phyloP scores from a whole-genome alignment of 2,113 vertebrate genomes.

The Numida meleagris region DNA sequence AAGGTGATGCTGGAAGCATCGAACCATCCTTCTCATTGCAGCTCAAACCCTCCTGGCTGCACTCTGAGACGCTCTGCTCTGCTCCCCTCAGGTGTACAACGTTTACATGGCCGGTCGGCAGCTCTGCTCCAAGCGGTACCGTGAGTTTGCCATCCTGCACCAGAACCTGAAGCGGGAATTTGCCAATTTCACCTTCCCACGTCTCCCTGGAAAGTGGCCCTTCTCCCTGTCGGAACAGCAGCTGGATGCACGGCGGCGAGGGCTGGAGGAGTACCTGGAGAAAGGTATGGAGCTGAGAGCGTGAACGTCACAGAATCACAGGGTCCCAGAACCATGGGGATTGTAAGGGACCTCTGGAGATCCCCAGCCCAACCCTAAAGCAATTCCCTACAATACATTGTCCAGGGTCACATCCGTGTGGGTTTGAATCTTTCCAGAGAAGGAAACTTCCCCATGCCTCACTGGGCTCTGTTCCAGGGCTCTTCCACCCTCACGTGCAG shows the following conservation, averaged over 20 bases:
- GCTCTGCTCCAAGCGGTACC: slow-evolving; percentile 95
- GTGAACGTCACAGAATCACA: too few species aligned
- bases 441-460: too few species aligned
- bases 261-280: slow-evolving; percentile 95
- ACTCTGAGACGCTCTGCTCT: neutral
- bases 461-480: neutral
- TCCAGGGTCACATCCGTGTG: neutral
- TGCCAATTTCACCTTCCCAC: slow-evolving; percentile 92
- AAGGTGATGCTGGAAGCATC: neutral
- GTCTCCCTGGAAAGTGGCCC: slow-evolving; percentile 96
- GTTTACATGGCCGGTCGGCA: slow-evolving; percentile 96
- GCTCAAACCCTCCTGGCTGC: neutral
- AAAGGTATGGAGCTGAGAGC: slow-evolving; percentile 77
- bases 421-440: neutral
- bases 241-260: slow-evolving; percentile 90
- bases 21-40: neutral
- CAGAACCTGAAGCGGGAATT: slow-evolving; percentile 97
- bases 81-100: slow-evolving; percentile 87
- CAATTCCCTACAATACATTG: too few species aligned
- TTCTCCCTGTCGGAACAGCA: slow-evolving; percentile 97
- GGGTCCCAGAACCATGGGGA: neutral
- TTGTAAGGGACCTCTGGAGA: neutral
- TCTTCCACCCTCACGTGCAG: neutral
- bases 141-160: slow-evolving; percentile 93
- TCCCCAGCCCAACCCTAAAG: neutral